These are phyloP conservation scores for Hyphantria cunea DNA, from an alignment of 1,140 invertebrate species.

Conservation along the genomic window DNA sequence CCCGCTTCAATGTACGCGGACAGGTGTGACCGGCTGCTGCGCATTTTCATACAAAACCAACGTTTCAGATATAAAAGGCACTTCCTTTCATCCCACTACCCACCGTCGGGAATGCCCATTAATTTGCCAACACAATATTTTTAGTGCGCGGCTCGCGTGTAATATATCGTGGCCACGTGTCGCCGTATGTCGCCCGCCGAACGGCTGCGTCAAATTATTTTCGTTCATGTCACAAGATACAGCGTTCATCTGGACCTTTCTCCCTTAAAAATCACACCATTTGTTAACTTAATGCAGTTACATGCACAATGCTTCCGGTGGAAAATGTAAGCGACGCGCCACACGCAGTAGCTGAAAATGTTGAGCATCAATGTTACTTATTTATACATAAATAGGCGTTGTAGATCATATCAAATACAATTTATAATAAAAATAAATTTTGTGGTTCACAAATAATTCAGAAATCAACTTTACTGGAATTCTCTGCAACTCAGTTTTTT, in stretches of 20 bases:
- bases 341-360: constrained; percentile 9
- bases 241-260: constrained; percentile 78
- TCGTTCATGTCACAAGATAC: constrained; percentile 81
- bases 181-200: constrained; percentile 76
- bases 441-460: no score
- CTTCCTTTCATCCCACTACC: constrained; percentile 80
- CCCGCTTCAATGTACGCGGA: constrained; percentile 61
- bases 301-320: constrained; percentile 62
- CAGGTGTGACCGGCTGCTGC: constrained; percentile 78
- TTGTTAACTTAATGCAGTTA: constrained; percentile 63
- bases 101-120: constrained; percentile 80
- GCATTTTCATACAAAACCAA: constrained; percentile 79
- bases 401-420: no score
- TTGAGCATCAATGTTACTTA: background rate
- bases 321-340: constrained; percentile 38
- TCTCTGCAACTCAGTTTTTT: constrained; percentile 4
- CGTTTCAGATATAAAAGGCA: constrained; percentile 81
- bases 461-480: background rate
- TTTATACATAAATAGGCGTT: no score
- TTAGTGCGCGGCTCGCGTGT: constrained; percentile 79
- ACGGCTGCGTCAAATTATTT: constrained; percentile 81
- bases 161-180: constrained; percentile 81
- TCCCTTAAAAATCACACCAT: constrained; percentile 78
- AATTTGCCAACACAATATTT: constrained; percentile 82
- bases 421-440: no score